These are phyloP conservation scores for Lanius ludovicianus DNA, from an alignment of 2,113 vertebrate species.

Conservation along the genomic window DNA sequence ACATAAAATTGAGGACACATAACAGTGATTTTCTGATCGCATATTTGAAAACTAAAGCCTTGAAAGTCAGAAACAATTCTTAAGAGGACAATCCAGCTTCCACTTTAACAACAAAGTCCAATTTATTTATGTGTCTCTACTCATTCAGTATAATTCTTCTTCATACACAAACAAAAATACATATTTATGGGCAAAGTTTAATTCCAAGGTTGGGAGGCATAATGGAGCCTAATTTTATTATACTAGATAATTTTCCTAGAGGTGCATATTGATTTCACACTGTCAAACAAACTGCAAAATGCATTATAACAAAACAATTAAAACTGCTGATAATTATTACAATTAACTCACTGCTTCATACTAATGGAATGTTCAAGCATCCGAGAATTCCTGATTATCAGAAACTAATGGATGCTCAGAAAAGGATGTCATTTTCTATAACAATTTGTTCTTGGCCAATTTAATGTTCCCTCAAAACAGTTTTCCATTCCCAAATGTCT, in stretches of 20 bases:
- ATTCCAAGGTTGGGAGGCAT: slow-evolving; percentile 32
- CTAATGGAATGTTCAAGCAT: slow-evolving; percentile 61
- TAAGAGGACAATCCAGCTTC: background rate
- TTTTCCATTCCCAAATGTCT: slow-evolving; percentile 26
- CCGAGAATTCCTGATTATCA: slow-evolving; percentile 55
- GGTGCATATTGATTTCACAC: slow-evolving; percentile 24
- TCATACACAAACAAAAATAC: slow-evolving; percentile 11
- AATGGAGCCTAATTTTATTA: slow-evolving; percentile 40
- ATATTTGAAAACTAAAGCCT: background rate
- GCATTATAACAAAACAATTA: slow-evolving; percentile 60
- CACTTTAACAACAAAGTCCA: background rate
- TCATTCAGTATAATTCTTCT: background rate
- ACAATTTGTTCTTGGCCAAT: slow-evolving; percentile 59
- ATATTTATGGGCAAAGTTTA: slow-evolving; percentile 11
- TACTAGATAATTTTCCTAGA: slow-evolving; percentile 34
- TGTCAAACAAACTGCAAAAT: slow-evolving; percentile 46
- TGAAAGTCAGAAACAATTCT: background rate
- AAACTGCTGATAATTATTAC: slow-evolving; percentile 57
- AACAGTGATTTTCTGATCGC: background rate
- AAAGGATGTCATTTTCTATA: slow-evolving; percentile 55
- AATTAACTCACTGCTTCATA: slow-evolving; percentile 48
- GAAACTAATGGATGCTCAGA: slow-evolving; percentile 58
- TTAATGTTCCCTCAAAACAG: slow-evolving; percentile 57
- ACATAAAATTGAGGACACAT: slow-evolving; percentile 19
- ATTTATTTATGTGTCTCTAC: background rate